Evolutionary conservation across 2,113 vertebrate genomes (phyloP).

Genomic region (Ammodytes marinus): DNA sequence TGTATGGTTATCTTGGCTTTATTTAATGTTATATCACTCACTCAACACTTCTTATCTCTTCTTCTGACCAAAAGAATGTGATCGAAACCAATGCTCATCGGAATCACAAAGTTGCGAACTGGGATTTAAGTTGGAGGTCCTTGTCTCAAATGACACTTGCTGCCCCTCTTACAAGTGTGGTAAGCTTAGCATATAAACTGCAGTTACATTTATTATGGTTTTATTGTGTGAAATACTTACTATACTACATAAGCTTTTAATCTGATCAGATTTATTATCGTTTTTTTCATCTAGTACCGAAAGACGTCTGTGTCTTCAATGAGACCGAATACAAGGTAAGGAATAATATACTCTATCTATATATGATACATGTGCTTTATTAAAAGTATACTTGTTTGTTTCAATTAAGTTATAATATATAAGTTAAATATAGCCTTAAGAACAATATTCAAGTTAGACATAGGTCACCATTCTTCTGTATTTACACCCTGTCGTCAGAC

Average conservation of each 20-base stretch:
- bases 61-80: conserved; percentile 78
- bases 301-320: conserved; percentile 81
- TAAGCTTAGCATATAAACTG: conserved; percentile 61
- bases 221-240: no score
- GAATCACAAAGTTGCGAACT: conserved; percentile 48
- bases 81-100: conserved; percentile 69
- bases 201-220: not conserved
- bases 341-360: not conserved
- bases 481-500: not conserved
- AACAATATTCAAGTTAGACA: not conserved
- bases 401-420: not conserved
- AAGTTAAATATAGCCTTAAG: not conserved
- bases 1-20: not conserved
- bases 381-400: not conserved
- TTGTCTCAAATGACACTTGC: conserved; percentile 65
- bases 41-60: not conserved
- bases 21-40: not conserved
- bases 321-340: conserved; percentile 82
- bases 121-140: conserved; percentile 58
- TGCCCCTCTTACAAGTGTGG: conserved; percentile 79
- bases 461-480: not conserved
- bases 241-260: not conserved
- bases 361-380: not conserved
- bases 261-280: not conserved
- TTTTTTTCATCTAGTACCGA: conserved; percentile 74